These are phyloP conservation scores for Mactromeris polynyma DNA, from an alignment of 2,888 invertebrate genomes.

Conservation along the genomic window DNA sequence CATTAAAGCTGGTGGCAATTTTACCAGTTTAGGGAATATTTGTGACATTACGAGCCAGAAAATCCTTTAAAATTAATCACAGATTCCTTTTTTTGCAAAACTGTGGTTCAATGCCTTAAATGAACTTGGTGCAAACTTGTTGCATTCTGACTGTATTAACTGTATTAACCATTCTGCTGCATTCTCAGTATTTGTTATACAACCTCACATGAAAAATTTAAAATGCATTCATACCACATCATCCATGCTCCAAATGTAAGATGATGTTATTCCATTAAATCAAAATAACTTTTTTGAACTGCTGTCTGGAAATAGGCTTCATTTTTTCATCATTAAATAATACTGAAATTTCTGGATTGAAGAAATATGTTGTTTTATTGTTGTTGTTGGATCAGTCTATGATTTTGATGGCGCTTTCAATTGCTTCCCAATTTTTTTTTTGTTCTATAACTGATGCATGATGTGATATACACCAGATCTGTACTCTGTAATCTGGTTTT, in stretches of 20 bases:
- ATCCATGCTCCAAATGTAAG: too few species aligned
- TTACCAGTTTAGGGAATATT: not conserved
- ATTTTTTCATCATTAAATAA: too few species aligned
- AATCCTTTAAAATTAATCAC: not conserved
- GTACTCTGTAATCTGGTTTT: not conserved
- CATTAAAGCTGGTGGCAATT: not conserved
- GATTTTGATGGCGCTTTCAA: constrained; percentile 2
- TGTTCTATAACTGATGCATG: not conserved
- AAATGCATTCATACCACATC: too few species aligned
- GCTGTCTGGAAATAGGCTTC: too few species aligned
- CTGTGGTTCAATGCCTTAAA: not conserved
- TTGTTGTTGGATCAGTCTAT: not conserved
- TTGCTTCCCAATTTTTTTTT: not conserved
- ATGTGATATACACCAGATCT: not conserved
- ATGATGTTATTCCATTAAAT: too few species aligned
- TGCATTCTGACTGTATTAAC: too few species aligned
- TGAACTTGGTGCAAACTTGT: too few species aligned
- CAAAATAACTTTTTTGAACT: too few species aligned
- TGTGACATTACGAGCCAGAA: not conserved
- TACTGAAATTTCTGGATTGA: too few species aligned
- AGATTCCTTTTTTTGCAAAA: not conserved
- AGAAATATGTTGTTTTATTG: not conserved
- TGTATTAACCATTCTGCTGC: too few species aligned
- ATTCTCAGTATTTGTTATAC: too few species aligned
- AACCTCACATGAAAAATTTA: too few species aligned